phyloP scores from a whole-genome alignment of 2,797 vertebrate genomes.

The Labroides dimidiatus region DNA sequence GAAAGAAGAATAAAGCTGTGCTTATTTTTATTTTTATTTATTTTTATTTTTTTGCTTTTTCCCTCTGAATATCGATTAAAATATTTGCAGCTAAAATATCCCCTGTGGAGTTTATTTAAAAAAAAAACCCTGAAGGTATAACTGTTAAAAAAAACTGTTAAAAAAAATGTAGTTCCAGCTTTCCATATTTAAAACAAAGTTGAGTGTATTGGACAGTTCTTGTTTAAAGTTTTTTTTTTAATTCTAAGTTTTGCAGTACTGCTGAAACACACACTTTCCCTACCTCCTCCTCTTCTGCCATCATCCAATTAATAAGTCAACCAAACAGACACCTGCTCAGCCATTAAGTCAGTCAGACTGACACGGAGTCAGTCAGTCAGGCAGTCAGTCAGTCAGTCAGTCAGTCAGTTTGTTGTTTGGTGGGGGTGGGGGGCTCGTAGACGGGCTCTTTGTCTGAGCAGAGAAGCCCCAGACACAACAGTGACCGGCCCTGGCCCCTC shows the following conservation, averaged over 20 bases:
- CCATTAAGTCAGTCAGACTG: conserved; percentile 35
- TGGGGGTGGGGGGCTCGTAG: conserved; percentile 72
- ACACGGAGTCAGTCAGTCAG: conserved; percentile 46
- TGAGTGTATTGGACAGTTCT: background rate
- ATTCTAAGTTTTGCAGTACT: background rate
- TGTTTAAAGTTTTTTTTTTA: background rate
- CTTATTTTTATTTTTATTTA: too few relatives aligned
- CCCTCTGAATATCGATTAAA: too few relatives aligned
- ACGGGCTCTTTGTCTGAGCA: conserved; percentile 79
- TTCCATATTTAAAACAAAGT: background rate
- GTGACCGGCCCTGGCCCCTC: conserved; percentile 71
- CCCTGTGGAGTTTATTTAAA: background rate
- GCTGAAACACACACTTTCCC: conserved; percentile 16
- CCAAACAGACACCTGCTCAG: conserved; percentile 36
- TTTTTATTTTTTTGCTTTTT: too few relatives aligned
- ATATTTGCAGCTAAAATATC: too few relatives aligned
- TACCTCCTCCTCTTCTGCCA: conserved; percentile 4
- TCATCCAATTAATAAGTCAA: conserved; percentile 39
- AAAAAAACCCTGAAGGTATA: background rate
- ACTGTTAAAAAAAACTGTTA: conserved; percentile 3
- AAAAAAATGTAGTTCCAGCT: too few relatives aligned
- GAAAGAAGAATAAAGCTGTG: too few relatives aligned
- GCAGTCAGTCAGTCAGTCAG: conserved; percentile 51
- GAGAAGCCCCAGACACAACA: conserved; percentile 86
- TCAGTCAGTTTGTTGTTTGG: conserved; percentile 63